Conservation (phyloP, 1,140 invertebrate genomes). For the Hyles vespertilio region DNA sequence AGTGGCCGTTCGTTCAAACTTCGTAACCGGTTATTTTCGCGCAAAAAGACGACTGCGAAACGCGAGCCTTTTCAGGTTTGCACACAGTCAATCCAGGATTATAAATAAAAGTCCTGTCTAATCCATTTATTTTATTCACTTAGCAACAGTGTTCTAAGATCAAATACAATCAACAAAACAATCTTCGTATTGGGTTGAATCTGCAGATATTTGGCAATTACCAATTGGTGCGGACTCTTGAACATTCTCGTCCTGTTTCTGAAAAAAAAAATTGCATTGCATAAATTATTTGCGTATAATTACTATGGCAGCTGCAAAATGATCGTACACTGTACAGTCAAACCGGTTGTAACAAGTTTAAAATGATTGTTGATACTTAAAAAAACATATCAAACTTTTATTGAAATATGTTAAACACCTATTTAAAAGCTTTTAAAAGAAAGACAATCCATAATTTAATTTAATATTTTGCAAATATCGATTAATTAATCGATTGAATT, state of each 20-base stretch:
- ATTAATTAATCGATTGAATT: no score
- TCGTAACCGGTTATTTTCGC: conserved; percentile 51
- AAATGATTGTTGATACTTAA: no score
- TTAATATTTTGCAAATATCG: no score
- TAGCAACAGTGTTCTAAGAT: neutral
- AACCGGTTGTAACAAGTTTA: no score
- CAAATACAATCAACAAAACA: conserved; percentile 28
- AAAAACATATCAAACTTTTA: no score
- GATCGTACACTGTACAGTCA: no score
- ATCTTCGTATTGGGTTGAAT: conserved; percentile 15
- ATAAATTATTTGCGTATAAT: no score
- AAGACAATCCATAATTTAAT: no score
- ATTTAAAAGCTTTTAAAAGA: no score
- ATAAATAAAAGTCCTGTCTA: conserved; percentile 24
- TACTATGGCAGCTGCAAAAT: no score
- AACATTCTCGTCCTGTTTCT: conserved; percentile 11
- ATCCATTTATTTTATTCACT: conserved; percentile 1
- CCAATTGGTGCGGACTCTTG: conserved; percentile 9
- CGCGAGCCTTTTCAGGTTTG: conserved; percentile 22
- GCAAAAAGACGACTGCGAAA: conserved; percentile 47
- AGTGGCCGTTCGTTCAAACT: conserved; percentile 26
- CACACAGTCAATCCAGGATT: conserved; percentile 17
- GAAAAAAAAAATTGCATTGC: conserved; percentile 7
- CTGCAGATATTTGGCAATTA: conserved; percentile 19
- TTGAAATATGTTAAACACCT: no score